These are phyloP conservation scores for Nasonovia ribisnigri DNA, from an alignment of 2,888 invertebrate genomes.

Conservation along the genomic window DNA sequence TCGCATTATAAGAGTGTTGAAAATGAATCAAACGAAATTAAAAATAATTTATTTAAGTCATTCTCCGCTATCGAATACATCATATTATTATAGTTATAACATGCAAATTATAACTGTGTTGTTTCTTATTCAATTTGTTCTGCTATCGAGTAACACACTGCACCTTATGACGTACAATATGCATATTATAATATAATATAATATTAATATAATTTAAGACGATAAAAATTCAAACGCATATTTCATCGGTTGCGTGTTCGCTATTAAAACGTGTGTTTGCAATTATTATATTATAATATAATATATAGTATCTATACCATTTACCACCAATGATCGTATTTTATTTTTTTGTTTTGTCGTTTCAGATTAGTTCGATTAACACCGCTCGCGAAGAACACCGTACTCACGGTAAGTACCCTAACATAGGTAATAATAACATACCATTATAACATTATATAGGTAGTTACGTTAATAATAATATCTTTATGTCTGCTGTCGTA, in stretches of 20 bases:
- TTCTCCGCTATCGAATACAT: not conserved
- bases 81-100: not conserved
- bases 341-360: constrained; percentile 10
- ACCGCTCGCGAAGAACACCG: not conserved
- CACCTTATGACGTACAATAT: not conserved
- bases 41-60: constrained; percentile 16
- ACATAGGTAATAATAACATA: not conserved
- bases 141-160: constrained; percentile 12
- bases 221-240: constrained; percentile 10
- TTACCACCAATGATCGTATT: not conserved
- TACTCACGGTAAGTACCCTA: not conserved
- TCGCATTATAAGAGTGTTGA: constrained; percentile 10
- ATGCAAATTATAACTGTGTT: not conserved
- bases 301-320: not conserved
- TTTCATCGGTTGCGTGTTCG: constrained; percentile 21
- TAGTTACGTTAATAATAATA: not conserved
- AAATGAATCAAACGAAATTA: constrained; percentile 26
- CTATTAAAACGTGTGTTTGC: not conserved
- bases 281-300: constrained; percentile 14
- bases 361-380: constrained; percentile 23
- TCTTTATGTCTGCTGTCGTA: not conserved
- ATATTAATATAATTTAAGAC: not conserved
- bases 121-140: constrained; percentile 11
- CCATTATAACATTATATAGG: not conserved
- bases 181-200: not conserved